phyloP scores from a whole-genome alignment of 2,113 vertebrate species.

The Dromiciops gliroides region DNA sequence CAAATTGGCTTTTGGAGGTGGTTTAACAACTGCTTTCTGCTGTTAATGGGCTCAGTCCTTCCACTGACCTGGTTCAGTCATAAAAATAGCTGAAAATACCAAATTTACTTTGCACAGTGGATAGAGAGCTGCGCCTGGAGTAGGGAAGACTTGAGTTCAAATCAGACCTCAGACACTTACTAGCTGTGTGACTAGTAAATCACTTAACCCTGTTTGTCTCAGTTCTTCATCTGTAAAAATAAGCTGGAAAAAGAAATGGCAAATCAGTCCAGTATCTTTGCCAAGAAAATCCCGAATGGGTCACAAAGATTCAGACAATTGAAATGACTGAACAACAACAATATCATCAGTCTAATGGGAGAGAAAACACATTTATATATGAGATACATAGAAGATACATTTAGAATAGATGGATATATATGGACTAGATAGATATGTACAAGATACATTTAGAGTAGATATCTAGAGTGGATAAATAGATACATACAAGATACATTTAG shows the following conservation, averaged over 20 bases:
- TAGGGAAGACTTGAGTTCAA: neutral
- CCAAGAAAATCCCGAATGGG: neutral
- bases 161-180: neutral
- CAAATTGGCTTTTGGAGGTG: neutral
- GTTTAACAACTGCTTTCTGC: neutral
- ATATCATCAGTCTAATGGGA: neutral
- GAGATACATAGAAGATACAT: neutral
- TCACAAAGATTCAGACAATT: neutral
- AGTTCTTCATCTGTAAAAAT: neutral
- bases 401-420: too few relatives aligned
- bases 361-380: neutral
- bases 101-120: neutral
- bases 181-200: neutral
- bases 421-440: neutral
- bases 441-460: too few relatives aligned
- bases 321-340: neutral
- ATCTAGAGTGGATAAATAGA: too few relatives aligned
- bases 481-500: neutral
- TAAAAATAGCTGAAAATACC: neutral
- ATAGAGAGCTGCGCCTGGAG: neutral
- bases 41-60: neutral
- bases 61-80: neutral
- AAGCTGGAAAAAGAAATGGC: neutral
- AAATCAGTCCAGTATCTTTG: neutral
- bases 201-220: neutral